Evolutionary conservation across 2,888 invertebrate species (phyloP), one percentile per base, ranked within the genome.

Genomic region (Lysandra bellargus): DNA sequence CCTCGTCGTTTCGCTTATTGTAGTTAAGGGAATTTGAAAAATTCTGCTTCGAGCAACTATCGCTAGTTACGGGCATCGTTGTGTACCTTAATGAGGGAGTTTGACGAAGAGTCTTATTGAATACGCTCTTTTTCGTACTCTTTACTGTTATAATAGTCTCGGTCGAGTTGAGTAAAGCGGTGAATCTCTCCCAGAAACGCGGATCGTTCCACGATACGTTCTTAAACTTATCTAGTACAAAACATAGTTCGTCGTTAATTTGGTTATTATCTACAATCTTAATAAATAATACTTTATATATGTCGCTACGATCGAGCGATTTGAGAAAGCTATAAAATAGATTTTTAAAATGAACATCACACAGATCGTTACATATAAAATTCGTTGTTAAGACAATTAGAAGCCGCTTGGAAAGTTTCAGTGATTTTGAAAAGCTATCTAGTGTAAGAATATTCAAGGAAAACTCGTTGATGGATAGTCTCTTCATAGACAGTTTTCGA

Each of bases 171-270:
- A 97, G 97, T 94, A 98, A 96, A 80, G 97, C 96, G 87, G 97
- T 95, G 82, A 98, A 95, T 89, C 97, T 97, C 85, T 97, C 97
- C 98, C 98, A 98, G 92, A 98, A 98, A 82, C 97, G 95, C 78
- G 96, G 96, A 87, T 98, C 98, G 83, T 96, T 96, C 96, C 97
- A 97, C 80, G 96, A 95, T 84, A 96, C 95, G 85, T 96, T 96
- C 79, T 96, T 95, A 93, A 97, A 95, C 84, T 93, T 94, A 88
- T 94, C 93, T 88, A 94, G 86, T 78, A 93, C 85, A 83, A 91
- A 92, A 89, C 93, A 89, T 33, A 94, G 85, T 83, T 94, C 94
- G 79, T 94, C 93, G 82, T 89, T 92, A 84, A 94, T 91, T 88
- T 94, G 93, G 86, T 92, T 92, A 85, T 91, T 92, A 83, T 94